Percentiles rank a stretch among this genome's conserved stretches.
Conservation (phyloP, 2,797 vertebrate genomes). For the Delichon dasypus region DNA sequence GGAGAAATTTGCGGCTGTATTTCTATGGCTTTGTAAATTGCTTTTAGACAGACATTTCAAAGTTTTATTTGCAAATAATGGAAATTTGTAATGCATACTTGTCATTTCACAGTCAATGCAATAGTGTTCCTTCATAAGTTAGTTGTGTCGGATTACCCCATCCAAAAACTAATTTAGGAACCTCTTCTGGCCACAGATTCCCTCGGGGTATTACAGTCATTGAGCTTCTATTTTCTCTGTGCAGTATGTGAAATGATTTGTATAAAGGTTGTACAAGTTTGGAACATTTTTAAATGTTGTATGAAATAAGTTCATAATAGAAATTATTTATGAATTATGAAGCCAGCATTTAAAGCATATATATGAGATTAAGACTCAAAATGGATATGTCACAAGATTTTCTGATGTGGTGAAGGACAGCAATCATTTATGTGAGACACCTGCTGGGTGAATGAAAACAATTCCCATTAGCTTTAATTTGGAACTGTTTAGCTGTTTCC, state of each 20-base stretch:
- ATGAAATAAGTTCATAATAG: not conserved
- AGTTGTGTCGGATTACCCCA: not conserved
- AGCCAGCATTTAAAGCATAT: not conserved
- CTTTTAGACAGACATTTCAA: not conserved
- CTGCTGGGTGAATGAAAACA: not conserved
- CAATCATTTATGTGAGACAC: not conserved
- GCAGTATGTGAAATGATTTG: not conserved
- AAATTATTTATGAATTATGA: not conserved
- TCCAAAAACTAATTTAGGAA: not conserved
- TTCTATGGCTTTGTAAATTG: not conserved
- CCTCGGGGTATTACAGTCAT: not conserved
- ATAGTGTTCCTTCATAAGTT: not conserved
- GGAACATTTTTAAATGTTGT: not conserved
- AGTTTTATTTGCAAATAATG: not conserved
- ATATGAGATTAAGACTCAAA: constrained; percentile 26
- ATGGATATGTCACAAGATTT: not conserved
- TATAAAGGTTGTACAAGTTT: not conserved
- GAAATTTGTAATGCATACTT: not conserved
- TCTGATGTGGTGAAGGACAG: not conserved
- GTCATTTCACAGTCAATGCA: not conserved
- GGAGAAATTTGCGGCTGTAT: not conserved
- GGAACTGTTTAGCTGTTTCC: no score
- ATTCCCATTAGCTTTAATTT: not conserved
- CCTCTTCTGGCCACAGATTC: not conserved
- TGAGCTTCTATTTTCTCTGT: not conserved